Percentiles rank a stretch among this genome's conserved stretches.
Conservation (phyloP, 1,140 invertebrate genomes). For the Sitobion miscanthi region DNA sequence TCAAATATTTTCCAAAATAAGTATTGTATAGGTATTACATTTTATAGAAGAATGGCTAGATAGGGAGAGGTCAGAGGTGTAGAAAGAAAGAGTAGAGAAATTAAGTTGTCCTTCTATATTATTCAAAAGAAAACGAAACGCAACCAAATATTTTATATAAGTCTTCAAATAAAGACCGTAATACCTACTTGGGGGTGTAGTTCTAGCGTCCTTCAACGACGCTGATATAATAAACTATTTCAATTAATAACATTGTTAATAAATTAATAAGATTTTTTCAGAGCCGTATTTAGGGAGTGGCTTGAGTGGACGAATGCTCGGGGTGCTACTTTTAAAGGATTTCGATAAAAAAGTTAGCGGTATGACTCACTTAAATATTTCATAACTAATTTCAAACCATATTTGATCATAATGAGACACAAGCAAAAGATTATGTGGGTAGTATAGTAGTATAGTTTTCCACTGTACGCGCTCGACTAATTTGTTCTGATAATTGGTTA, state of each 20-base stretch:
- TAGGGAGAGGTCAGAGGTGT: no score
- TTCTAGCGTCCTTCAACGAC: not conserved
- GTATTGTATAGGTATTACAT: not conserved
- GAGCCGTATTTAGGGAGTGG: no score
- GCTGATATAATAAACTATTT: not conserved
- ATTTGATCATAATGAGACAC: no score
- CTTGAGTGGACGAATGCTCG: no score
- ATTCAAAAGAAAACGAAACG: not conserved
- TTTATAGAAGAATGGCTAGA: not conserved
- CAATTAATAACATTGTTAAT: not conserved
- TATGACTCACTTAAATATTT: no score
- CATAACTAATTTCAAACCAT: no score
- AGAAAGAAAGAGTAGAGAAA: not conserved
- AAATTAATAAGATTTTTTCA: not conserved
- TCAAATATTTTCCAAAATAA: not conserved
- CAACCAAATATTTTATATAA: not conserved
- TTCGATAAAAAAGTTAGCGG: no score
- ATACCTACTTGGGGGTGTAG: not conserved
- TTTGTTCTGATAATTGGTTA: not conserved
- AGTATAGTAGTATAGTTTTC: no score
- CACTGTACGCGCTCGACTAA: not conserved
- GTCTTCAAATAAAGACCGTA: not conserved
- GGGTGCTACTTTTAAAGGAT: no score
- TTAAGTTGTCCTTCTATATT: not conserved
- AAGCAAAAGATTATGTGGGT: no score